A percentile compares a stretch with the other conserved stretches of the same genome.
Evolutionary conservation across 1,140 invertebrate species (phyloP).

Genomic region (Rhyzopertha dominica): DNA sequence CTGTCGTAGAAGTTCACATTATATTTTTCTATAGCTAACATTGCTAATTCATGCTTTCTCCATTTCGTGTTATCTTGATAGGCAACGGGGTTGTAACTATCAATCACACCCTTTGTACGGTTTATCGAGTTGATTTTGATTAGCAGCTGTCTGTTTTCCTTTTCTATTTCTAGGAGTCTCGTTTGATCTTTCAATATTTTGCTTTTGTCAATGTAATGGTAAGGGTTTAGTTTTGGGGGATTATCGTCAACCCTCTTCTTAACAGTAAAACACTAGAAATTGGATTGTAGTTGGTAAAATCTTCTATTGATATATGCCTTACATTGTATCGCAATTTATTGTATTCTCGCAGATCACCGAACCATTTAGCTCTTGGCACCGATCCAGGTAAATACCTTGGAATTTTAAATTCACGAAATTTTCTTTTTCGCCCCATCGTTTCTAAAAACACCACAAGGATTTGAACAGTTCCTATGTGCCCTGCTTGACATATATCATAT

Average conservation of each 20-base stretch:
- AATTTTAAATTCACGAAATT: constrained; percentile 24
- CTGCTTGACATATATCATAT: constrained; percentile 10
- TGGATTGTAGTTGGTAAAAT: constrained; percentile 1
- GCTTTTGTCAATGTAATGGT: constrained; percentile 36
- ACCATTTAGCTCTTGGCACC: constrained; percentile 10
- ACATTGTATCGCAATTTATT: constrained; percentile 36
- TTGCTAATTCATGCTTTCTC: constrained; percentile 19
- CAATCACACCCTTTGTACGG: constrained; percentile 37
- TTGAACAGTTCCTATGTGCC: no score
- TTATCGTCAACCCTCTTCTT: constrained; percentile 41
- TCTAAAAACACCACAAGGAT: no score
- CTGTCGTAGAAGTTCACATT: constrained; percentile 24
- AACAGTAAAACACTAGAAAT: constrained; percentile 27
- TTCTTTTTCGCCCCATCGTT: constrained; percentile 15
- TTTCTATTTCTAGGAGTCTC: constrained; percentile 40
- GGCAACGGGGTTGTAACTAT: constrained; percentile 33
- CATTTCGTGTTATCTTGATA: constrained; percentile 26
- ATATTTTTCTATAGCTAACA: constrained; percentile 24
- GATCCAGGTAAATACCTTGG: constrained; percentile 29
- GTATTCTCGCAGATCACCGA: constrained; percentile 33
- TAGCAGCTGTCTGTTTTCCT: constrained; percentile 46
- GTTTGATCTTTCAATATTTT: constrained; percentile 36
- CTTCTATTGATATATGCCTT: constrained; percentile 4
- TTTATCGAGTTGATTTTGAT: constrained; percentile 44
- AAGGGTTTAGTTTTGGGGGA: constrained; percentile 41